These are phyloP conservation scores for Branchipolynoe longqiensis DNA, from an alignment of 2,888 invertebrate genomes.

Conservation along the genomic window DNA sequence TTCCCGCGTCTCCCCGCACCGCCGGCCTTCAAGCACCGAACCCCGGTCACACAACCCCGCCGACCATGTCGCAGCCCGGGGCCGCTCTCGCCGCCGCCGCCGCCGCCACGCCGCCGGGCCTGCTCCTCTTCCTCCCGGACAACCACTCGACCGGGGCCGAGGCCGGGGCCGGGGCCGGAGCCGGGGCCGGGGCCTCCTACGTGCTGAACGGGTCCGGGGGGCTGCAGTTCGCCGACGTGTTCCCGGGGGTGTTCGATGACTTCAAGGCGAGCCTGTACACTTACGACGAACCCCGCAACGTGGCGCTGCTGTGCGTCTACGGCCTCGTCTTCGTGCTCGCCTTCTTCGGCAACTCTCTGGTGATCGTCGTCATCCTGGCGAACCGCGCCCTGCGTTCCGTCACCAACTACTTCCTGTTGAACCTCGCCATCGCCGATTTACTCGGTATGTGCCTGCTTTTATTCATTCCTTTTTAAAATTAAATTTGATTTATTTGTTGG, in stretches of 20 bases:
- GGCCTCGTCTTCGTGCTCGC: slow-evolving; percentile 73
- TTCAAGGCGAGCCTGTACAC: slow-evolving; percentile 65
- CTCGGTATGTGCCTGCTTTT: slow-evolving; percentile 71
- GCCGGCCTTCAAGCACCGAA: too few relatives aligned
- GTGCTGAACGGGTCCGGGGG: slow-evolving; percentile 13
- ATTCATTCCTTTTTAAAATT: too few relatives aligned
- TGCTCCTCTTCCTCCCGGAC: not conserved
- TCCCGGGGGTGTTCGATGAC: slow-evolving; percentile 46
- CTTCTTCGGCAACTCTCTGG: slow-evolving; percentile 73
- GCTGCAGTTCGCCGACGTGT: slow-evolving; percentile 9
- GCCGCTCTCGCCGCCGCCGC: not conserved
- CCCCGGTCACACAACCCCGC: too few relatives aligned
- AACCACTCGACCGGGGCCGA: too few relatives aligned
- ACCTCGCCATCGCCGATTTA: slow-evolving; percentile 75
- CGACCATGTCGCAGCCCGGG: too few relatives aligned
- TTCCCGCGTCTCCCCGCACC: too few relatives aligned
- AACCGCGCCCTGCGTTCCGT: slow-evolving; percentile 74
- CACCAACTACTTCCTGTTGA: slow-evolving; percentile 76
- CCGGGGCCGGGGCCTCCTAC: too few relatives aligned
- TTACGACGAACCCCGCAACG: slow-evolving; percentile 69
- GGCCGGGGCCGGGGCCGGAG: too few relatives aligned
- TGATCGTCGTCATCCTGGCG: slow-evolving; percentile 73
- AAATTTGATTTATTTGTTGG: too few relatives aligned
- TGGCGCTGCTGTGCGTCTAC: slow-evolving; percentile 72
- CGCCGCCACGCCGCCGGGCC: not conserved